phyloP scores from a whole-genome alignment of 1,140 invertebrate genomes.

The Lanistes nyassanus region DNA sequence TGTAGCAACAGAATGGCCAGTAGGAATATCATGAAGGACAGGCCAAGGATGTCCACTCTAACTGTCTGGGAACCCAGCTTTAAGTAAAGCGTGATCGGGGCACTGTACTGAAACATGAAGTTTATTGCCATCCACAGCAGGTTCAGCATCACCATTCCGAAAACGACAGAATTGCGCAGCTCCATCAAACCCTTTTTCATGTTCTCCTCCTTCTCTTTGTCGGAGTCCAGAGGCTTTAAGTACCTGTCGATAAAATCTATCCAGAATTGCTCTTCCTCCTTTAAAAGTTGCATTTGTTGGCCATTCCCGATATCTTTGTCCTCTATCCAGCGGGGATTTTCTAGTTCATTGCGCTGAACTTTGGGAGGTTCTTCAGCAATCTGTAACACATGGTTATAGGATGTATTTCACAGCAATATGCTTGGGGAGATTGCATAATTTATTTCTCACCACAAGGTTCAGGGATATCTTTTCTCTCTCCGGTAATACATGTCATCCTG shows the following conservation, averaged over 20 bases:
- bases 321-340: constrained; percentile 54
- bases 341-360: constrained; percentile 39
- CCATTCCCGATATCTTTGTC: constrained; percentile 40
- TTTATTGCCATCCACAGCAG: constrained; percentile 62
- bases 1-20: constrained; percentile 84
- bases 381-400: no score
- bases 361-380: no score
- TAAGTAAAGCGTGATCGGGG: constrained; percentile 31
- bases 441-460: no score
- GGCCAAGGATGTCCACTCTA: constrained; percentile 44
- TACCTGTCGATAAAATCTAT: constrained; percentile 43
- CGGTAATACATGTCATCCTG: no score
- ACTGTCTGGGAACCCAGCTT: constrained; percentile 16
- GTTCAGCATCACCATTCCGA: constrained; percentile 58
- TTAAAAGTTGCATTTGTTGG: constrained; percentile 30
- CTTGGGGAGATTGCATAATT: no score
- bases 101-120: constrained; percentile 60
- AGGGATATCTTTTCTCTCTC: no score
- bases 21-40: constrained; percentile 64
- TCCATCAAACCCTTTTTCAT: constrained; percentile 60
- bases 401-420: no score
- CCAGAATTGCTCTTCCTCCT: constrained; percentile 45
- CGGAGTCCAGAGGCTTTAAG: constrained; percentile 47
- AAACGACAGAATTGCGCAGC: constrained; percentile 52
- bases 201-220: constrained; percentile 40